Evolutionary conservation across 2,888 invertebrate species (phyloP).

Genomic region (Torymus tubicola): DNA sequence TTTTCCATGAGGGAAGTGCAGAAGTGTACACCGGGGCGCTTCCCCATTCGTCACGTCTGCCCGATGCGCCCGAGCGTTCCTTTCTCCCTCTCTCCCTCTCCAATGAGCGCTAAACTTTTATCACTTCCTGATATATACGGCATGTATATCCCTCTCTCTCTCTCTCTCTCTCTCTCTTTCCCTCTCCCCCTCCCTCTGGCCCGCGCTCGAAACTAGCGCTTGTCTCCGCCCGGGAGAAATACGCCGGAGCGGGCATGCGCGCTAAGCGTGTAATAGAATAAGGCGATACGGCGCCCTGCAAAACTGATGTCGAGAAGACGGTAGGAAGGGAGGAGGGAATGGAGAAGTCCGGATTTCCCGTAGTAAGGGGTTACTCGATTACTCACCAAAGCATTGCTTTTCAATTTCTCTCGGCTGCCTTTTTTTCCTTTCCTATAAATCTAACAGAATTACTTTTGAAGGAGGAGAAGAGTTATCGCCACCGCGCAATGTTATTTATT

Average conservation of each 20-base stretch:
- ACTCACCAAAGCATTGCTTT: too few species aligned
- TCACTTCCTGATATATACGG: conserved; percentile 57
- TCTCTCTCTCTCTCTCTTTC: conserved; percentile 18
- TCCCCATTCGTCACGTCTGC: conserved; percentile 58
- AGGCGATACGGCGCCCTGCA: conserved; percentile 23
- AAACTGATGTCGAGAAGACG: too few species aligned
- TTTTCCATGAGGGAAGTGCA: conserved; percentile 49
- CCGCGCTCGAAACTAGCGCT: background rate
- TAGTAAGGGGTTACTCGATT: too few species aligned
- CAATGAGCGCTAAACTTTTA: conserved; percentile 61
- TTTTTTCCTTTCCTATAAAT: too few species aligned
- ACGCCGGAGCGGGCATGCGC: conserved; percentile 50
- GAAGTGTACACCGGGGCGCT: conserved; percentile 18
- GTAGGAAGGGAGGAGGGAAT: too few species aligned
- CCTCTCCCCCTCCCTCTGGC: background rate
- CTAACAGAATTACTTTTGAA: too few species aligned
- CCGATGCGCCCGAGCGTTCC: conserved; percentile 28
- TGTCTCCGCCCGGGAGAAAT: conserved; percentile 50
- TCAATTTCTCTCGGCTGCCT: too few species aligned
- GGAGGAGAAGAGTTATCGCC: too few species aligned
- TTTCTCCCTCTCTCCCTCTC: conserved; percentile 26
- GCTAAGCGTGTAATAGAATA: conserved; percentile 52
- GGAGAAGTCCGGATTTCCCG: too few species aligned
- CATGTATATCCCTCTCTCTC: conserved; percentile 29
- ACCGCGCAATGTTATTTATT: too few species aligned